These are phyloP conservation scores for Koerneria pararmatus DNA, from an alignment of 2,888 invertebrate species.

Conservation along the genomic window DNA sequence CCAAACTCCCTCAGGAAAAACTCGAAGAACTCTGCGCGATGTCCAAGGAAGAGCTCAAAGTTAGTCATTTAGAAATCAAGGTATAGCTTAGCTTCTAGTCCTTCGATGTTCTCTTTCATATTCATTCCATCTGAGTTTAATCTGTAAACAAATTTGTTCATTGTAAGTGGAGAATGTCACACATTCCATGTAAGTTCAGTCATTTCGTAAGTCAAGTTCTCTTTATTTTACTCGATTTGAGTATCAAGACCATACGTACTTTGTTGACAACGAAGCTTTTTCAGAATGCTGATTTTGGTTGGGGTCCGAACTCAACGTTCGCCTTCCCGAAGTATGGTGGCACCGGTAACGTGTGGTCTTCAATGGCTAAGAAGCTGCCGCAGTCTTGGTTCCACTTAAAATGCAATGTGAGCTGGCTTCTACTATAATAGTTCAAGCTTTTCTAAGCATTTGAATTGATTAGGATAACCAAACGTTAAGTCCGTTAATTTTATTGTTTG, in stretches of 20 bases:
- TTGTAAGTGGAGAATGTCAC: not conserved
- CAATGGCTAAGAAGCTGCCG: slow-evolving; percentile 53
- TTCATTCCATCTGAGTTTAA: too few species aligned
- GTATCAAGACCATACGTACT: not conserved
- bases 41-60: slow-evolving; percentile 48
- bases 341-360: slow-evolving; percentile 58
- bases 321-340: slow-evolving; percentile 59
- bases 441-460: too few species aligned
- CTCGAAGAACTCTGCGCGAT: slow-evolving; percentile 55
- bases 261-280: not conserved
- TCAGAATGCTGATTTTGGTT: slow-evolving; percentile 56
- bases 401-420: slow-evolving; percentile 39
- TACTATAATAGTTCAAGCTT: too few species aligned
- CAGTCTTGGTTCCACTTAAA: slow-evolving; percentile 52
- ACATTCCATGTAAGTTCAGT: not conserved
- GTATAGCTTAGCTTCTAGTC: not conserved
- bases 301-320: slow-evolving; percentile 58
- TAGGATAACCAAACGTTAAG: too few species aligned
- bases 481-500: too few species aligned
- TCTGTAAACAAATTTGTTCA: too few species aligned
- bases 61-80: slow-evolving; percentile 23
- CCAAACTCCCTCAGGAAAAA: slow-evolving; percentile 57
- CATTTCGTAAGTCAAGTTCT: not conserved
- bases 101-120: too few species aligned
- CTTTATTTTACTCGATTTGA: not conserved